A percentile compares a stretch with the other conserved stretches of the same genome.
phyloP scores from a whole-genome alignment of 2,113 vertebrate genomes.

The Colaptes auratus region DNA sequence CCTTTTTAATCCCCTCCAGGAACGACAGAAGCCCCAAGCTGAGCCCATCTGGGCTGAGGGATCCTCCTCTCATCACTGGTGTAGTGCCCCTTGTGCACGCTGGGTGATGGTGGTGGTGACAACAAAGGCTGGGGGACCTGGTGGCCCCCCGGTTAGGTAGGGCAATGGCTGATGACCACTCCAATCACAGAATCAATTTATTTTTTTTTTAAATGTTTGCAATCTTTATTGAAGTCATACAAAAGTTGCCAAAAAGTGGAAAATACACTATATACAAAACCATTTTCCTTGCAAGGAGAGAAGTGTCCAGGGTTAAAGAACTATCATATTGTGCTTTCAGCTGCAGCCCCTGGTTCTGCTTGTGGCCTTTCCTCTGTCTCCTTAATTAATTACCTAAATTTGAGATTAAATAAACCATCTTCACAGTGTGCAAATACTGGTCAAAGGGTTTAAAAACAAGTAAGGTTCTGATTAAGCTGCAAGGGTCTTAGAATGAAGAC shows the following conservation, averaged over 20 bases:
- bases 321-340: conserved; percentile 85
- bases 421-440: not conserved
- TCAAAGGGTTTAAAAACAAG: not conserved
- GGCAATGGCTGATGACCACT: too few relatives aligned
- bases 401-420: not conserved
- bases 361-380: conserved; percentile 79
- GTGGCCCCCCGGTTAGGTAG: too few relatives aligned
- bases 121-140: too few relatives aligned
- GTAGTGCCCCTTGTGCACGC: too few relatives aligned
- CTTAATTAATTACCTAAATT: not conserved
- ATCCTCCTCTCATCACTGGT: too few relatives aligned
- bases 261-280: conserved; percentile 96
- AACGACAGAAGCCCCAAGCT: too few relatives aligned
- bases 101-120: too few relatives aligned
- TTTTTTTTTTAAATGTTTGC: conserved; percentile 77
- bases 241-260: conserved; percentile 90
- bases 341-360: conserved; percentile 79
- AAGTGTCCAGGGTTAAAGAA: conserved; percentile 69
- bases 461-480: not conserved
- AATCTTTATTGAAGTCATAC: conserved; percentile 94
- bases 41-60: too few relatives aligned
- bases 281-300: conserved; percentile 82
- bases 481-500: not conserved
- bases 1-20: too few relatives aligned
- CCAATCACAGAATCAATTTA: too few relatives aligned